Evolutionary conservation across 2,888 invertebrate species (phyloP).

Genomic region (Cenopis cana): DNA sequence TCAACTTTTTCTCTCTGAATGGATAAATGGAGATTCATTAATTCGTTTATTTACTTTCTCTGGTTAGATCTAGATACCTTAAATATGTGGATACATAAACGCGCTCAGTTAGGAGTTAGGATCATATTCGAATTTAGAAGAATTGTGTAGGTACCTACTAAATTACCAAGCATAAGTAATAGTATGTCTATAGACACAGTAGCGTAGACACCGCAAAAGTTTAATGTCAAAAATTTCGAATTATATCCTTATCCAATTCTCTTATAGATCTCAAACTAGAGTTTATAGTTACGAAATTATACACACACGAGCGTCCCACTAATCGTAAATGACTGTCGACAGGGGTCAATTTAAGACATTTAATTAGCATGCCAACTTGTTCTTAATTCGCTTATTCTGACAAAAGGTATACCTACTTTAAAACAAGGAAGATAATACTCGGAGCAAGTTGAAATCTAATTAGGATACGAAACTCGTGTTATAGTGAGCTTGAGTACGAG

Average conservation of each 20-base stretch:
- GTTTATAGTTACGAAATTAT: not conserved
- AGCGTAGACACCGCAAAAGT: not conserved
- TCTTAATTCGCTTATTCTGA: not conserved
- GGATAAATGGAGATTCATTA: too few relatives aligned
- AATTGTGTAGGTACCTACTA: too few relatives aligned
- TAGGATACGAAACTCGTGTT: not conserved
- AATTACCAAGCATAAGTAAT: too few relatives aligned
- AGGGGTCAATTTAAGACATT: not conserved
- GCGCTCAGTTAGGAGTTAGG: too few relatives aligned
- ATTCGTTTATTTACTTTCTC: not conserved
- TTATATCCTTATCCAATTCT: too few relatives aligned
- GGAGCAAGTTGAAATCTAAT: not conserved
- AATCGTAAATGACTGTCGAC: slow-evolving; percentile 7
- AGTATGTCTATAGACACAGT: too few relatives aligned
- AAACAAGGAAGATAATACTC: not conserved
- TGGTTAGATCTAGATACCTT: too few relatives aligned
- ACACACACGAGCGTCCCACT: not conserved
- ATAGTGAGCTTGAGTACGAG: not conserved
- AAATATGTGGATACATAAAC: too few relatives aligned
- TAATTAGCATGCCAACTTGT: not conserved
- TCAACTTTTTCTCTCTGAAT: too few relatives aligned
- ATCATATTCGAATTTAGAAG: too few relatives aligned
- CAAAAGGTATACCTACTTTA: not conserved
- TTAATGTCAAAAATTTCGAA: not conserved
- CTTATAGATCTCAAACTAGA: too few relatives aligned